Percentiles rank a stretch among this genome's conserved stretches.
phyloP scores from a whole-genome alignment of 2,888 invertebrate species.

The Cerceris rybyensis region DNA sequence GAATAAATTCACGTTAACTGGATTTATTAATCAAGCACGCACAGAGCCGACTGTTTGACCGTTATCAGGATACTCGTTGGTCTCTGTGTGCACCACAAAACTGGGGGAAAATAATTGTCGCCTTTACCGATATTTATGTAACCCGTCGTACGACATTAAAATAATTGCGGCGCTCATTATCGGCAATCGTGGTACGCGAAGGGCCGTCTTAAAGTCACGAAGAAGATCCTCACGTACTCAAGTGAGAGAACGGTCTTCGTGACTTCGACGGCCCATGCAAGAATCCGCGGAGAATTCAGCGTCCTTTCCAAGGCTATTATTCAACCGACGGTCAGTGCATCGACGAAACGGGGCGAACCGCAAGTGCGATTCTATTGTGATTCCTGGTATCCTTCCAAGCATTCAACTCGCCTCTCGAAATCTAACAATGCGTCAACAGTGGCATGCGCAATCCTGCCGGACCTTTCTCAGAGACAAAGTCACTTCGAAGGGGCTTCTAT shows the following conservation, averaged over 20 bases:
- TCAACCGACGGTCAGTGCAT: neutral
- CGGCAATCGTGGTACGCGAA: constrained; percentile 53
- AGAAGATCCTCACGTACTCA: constrained; percentile 35
- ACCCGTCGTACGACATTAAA: constrained; percentile 45
- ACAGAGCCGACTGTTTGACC: constrained; percentile 43
- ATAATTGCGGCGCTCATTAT: constrained; percentile 64
- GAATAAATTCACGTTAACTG: constrained; percentile 57
- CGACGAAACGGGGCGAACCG: neutral
- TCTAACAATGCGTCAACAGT: too few relatives aligned
- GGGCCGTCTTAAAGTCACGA: constrained; percentile 46
- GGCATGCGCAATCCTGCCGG: too few relatives aligned
- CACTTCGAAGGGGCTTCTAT: too few relatives aligned
- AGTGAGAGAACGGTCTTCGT: constrained; percentile 43
- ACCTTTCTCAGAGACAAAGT: too few relatives aligned
- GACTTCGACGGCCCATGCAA: constrained; percentile 28
- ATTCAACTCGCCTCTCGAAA: too few relatives aligned
- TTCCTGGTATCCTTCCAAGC: neutral
- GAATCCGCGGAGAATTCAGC: constrained; percentile 21
- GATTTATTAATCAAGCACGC: constrained; percentile 59
- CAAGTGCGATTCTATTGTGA: neutral
- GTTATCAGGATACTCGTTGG: constrained; percentile 33
- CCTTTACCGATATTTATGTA: constrained; percentile 55
- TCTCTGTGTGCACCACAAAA: constrained; percentile 22
- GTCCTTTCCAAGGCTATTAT: constrained; percentile 38
- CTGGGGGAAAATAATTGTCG: constrained; percentile 52